Evolutionary conservation across 2,113 vertebrate species (phyloP).

Genomic region (Petroica traversi): DNA sequence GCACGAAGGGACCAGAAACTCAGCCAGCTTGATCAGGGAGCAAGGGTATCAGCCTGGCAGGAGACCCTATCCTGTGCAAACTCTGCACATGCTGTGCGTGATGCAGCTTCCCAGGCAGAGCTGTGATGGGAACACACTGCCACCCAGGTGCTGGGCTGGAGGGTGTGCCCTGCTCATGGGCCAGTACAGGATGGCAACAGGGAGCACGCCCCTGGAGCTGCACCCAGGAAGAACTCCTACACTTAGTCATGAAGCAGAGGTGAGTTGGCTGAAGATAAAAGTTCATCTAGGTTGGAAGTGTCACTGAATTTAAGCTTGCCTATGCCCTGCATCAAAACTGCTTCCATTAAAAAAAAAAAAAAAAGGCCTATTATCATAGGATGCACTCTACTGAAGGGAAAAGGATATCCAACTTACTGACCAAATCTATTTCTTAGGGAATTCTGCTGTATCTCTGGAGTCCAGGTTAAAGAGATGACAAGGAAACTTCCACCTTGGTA

Average conservation of each 20-base stretch:
- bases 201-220: rapidly evolving
- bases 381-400: rapidly evolving
- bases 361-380: neutral
- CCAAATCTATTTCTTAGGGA: neutral
- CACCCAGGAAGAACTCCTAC: neutral
- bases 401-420: neutral
- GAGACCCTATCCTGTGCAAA: rapidly evolving
- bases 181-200: neutral
- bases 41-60: no score
- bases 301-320: rapidly evolving
- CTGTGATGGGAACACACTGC: neutral
- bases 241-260: neutral
- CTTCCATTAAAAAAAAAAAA: no score
- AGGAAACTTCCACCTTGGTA: neutral
- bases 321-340: neutral
- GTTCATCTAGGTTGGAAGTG: neutral
- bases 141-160: neutral
- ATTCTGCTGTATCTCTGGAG: neutral
- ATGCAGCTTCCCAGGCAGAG: neutral
- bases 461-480: neutral
- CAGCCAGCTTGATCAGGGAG: neutral
- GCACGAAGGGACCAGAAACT: neutral
- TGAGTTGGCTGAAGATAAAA: neutral
- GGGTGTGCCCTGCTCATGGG: no score
- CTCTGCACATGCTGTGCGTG: neutral